A percentile compares a stretch with the other conserved stretches of the same genome.
Evolutionary conservation across 2,113 vertebrate genomes (phyloP).

Genomic region (Anser brachyrhynchus): DNA sequence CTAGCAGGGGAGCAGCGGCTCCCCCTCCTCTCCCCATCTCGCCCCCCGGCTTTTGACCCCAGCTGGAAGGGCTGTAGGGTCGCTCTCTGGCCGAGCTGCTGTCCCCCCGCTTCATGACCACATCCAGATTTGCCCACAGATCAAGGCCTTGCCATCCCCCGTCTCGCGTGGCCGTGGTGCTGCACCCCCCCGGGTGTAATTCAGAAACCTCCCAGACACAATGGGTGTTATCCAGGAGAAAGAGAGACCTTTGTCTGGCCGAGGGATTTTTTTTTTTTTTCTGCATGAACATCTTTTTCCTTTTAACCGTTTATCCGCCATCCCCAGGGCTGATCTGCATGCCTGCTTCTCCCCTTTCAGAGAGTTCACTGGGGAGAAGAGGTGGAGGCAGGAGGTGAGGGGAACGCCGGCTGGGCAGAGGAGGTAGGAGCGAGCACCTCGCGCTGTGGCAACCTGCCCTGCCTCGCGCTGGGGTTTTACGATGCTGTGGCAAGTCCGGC

Average conservation of each 20-base stretch:
- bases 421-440: background rate
- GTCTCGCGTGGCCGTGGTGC: background rate
- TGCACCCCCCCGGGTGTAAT: background rate
- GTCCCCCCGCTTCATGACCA: background rate
- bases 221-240: background rate
- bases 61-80: background rate
- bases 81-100: background rate
- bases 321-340: background rate
- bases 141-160: background rate
- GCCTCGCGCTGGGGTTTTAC: background rate
- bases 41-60: background rate
- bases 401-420: background rate
- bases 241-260: slow-evolving; percentile 41
- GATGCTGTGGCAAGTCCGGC: background rate
- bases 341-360: background rate
- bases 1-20: background rate
- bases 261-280: background rate
- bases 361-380: background rate
- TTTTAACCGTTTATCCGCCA: slow-evolving; percentile 32
- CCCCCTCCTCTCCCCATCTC: background rate
- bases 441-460: no score
- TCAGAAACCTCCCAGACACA: background rate
- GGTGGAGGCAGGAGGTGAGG: background rate
- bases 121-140: background rate
- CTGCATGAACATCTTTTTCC: background rate